Evolutionary conservation across 2,113 vertebrate species (phyloP).

Genomic region (Brachionichthys hirsutus): DNA sequence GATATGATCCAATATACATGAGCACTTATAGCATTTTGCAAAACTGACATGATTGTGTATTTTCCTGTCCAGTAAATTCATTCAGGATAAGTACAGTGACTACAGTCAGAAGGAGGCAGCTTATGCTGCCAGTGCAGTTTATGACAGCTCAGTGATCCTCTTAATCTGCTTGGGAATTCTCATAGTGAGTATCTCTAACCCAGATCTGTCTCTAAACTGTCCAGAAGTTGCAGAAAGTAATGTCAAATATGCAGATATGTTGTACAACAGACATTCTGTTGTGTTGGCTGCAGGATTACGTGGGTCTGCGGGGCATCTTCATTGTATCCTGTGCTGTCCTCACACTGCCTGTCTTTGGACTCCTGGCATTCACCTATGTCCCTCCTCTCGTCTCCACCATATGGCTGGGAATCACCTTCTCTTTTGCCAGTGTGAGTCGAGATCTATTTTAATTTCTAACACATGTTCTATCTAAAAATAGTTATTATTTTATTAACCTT

Average conservation of each 20-base stretch:
- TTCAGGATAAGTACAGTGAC: slow-evolving; percentile 83
- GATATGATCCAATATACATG: not conserved
- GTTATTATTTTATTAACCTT: too few relatives aligned
- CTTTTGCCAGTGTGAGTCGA: slow-evolving; percentile 81
- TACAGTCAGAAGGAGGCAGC: slow-evolving; percentile 81
- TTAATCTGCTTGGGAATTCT: slow-evolving; percentile 78
- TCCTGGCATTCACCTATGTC: slow-evolving; percentile 82
- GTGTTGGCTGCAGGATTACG: slow-evolving; percentile 70
- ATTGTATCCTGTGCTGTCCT: slow-evolving; percentile 71
- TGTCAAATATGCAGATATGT: not conserved
- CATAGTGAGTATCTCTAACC: slow-evolving; percentile 70
- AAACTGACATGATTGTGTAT: not conserved
- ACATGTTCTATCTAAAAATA: too few relatives aligned
- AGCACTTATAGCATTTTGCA: not conserved
- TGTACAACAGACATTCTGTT: too few relatives aligned
- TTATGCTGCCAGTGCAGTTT: slow-evolving; percentile 80
- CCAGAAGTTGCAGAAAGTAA: too few relatives aligned
- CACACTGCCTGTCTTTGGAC: slow-evolving; percentile 79
- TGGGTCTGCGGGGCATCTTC: slow-evolving; percentile 79
- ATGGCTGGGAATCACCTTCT: slow-evolving; percentile 83
- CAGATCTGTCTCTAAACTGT: not conserved
- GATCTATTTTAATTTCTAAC: not conserved
- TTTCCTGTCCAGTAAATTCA: slow-evolving; percentile 80
- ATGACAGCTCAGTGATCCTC: slow-evolving; percentile 80
- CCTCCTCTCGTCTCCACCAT: slow-evolving; percentile 78